Conservation (phyloP, 2,113 vertebrate species). For the Saimiri boliviensis region DNA sequence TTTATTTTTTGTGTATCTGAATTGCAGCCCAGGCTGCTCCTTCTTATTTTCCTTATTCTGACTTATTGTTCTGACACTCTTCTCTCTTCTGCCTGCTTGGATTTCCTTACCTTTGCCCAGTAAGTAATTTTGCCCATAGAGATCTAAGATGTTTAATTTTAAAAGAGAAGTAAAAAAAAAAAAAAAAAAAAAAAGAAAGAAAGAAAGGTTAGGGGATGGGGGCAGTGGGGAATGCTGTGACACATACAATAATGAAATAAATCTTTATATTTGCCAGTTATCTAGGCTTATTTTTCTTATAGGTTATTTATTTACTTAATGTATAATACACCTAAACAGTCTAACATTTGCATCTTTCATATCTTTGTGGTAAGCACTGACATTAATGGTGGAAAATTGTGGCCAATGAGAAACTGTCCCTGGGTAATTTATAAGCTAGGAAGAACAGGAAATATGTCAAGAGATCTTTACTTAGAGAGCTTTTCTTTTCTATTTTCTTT, state of each 20-base stretch:
- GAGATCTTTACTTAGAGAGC: neutral
- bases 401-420: neutral
- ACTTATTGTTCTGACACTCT: neutral
- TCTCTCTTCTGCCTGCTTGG: neutral
- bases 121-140: neutral
- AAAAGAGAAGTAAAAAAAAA: neutral
- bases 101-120: neutral
- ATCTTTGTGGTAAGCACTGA: constrained; percentile 15
- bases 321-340: constrained; percentile 1
- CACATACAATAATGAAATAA: constrained; percentile 23
- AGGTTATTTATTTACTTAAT: constrained; percentile 32
- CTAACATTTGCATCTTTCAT: neutral
- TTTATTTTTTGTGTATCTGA: neutral
- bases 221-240: neutral
- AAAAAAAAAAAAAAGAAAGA: neutral
- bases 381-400: constrained; percentile 16
- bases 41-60: neutral
- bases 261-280: neutral
- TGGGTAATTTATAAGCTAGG: constrained; percentile 3
- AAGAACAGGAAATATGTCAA: neutral
- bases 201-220: too few relatives aligned
- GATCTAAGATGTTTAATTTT: constrained; percentile 4
- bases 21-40: neutral
- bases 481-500: constrained; percentile 11
- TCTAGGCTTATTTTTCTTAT: constrained; percentile 27